Evolutionary conservation across 1,140 invertebrate genomes (phyloP).

Genomic region (Bemisia tabaci): DNA sequence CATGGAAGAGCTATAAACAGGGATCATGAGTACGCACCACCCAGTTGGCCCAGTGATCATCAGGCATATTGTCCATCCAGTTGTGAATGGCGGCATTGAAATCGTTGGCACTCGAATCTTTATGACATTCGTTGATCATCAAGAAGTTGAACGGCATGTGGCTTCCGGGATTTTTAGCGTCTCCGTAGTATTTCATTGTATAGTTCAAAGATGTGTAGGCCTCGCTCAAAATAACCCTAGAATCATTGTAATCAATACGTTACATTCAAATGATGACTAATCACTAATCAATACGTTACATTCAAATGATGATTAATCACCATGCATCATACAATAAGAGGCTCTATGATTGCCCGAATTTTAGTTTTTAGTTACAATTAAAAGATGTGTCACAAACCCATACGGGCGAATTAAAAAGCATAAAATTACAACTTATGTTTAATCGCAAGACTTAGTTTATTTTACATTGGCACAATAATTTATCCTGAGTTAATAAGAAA

Average conservation of each 20-base stretch:
- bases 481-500: too few species aligned
- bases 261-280: background rate
- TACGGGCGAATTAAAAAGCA: too few species aligned
- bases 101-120: constrained; percentile 31
- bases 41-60: constrained; percentile 39
- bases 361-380: constrained; percentile 41
- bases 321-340: constrained; percentile 35
- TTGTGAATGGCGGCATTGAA: constrained; percentile 35
- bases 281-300: constrained; percentile 24
- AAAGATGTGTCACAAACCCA: too few species aligned
- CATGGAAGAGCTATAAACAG: too few species aligned
- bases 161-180: constrained; percentile 24
- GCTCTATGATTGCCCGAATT: constrained; percentile 30
- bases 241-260: background rate
- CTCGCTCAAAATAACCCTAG: constrained; percentile 34
- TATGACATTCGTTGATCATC: constrained; percentile 37
- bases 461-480: too few species aligned
- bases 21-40: constrained; percentile 38
- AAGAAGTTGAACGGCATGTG: constrained; percentile 40
- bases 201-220: constrained; percentile 26
- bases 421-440: too few species aligned
- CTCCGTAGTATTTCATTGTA: constrained; percentile 33
- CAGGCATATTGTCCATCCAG: constrained; percentile 39
- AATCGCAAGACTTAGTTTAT: too few species aligned
- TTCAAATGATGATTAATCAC: constrained; percentile 36